Conservation (phyloP, 1,140 invertebrate species). For the Zaprionus kolodkinae region DNA sequence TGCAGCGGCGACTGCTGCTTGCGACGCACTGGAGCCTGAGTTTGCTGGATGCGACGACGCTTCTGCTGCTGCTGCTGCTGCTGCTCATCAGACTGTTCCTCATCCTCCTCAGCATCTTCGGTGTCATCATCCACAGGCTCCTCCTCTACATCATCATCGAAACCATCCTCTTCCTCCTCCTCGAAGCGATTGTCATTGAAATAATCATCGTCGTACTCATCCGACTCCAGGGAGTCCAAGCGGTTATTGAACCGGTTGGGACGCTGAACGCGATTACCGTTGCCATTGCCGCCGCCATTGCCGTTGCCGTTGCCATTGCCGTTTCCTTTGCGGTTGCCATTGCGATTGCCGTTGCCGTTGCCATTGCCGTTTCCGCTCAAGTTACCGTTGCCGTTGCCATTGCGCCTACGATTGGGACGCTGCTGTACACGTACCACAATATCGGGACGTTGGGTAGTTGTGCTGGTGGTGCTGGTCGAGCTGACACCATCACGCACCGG, state of each 20-base stretch:
- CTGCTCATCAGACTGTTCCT: conserved; percentile 26
- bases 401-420: conserved; percentile 51
- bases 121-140: conserved; percentile 41
- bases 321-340: conserved; percentile 44
- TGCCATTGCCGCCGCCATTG: conserved; percentile 32
- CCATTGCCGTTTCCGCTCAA: conserved; percentile 30
- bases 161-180: conserved; percentile 62
- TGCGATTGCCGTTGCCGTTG: conserved; percentile 34
- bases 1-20: conserved; percentile 39
- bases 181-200: conserved; percentile 63
- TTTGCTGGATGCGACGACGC: conserved; percentile 41
- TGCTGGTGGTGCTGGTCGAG: conserved; percentile 48
- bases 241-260: conserved; percentile 67
- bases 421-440: conserved; percentile 74
- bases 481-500: conserved; percentile 58
- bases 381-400: conserved; percentile 40
- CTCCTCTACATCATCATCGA: conserved; percentile 51
- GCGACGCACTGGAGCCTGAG: conserved; percentile 36
- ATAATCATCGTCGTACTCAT: conserved; percentile 72
- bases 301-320: conserved; percentile 32
- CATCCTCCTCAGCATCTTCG: conserved; percentile 31
- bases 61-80: conserved; percentile 23
- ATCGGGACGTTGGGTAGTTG: conserved; percentile 69
- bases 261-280: conserved; percentile 43
- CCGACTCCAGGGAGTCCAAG: conserved; percentile 65